Evolutionary conservation across 1,140 invertebrate genomes (phyloP).

Genomic region (Drosophila nebulosa): DNA sequence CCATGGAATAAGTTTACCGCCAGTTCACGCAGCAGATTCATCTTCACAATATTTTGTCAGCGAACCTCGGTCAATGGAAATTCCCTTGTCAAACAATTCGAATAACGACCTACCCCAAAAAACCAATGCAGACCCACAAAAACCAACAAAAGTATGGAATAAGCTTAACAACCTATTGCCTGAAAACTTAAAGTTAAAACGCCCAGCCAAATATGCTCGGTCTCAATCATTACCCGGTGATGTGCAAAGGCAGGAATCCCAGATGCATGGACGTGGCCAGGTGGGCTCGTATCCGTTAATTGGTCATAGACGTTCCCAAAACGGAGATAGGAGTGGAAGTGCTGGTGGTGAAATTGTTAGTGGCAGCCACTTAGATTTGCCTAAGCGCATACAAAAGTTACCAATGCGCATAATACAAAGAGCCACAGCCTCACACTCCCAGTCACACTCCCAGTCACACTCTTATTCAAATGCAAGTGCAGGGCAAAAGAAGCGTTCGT

Average conservation of each 20-base stretch:
- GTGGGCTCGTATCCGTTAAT: conserved; percentile 55
- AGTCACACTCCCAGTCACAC: conserved; percentile 4
- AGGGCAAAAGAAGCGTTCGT: conserved; percentile 46
- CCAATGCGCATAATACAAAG: conserved; percentile 51
- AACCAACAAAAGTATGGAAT: conserved; percentile 80
- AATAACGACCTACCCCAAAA: background rate
- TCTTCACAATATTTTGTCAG: background rate
- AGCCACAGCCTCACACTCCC: conserved; percentile 10
- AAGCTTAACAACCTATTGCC: conserved; percentile 86
- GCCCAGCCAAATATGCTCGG: conserved; percentile 85
- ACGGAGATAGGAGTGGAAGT: background rate
- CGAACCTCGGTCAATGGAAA: background rate
- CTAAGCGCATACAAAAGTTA: conserved; percentile 59
- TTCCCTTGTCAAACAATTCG: background rate
- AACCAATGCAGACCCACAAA: background rate
- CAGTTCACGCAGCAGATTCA: background rate
- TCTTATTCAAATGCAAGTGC: background rate
- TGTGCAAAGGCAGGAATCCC: conserved; percentile 75
- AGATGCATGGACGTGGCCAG: conserved; percentile 56
- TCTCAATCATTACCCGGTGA: conserved; percentile 91
- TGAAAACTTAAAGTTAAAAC: conserved; percentile 86
- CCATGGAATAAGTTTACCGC: background rate
- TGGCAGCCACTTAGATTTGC: conserved; percentile 37
- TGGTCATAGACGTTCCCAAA: conserved; percentile 22
- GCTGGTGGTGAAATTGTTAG: conserved; percentile 2